A percentile compares a stretch with the other conserved stretches of the same genome.
These are phyloP conservation scores for Astreopora myriophthalma DNA, from an alignment of 64 coral and sea anemone species.

Conservation along the genomic window DNA sequence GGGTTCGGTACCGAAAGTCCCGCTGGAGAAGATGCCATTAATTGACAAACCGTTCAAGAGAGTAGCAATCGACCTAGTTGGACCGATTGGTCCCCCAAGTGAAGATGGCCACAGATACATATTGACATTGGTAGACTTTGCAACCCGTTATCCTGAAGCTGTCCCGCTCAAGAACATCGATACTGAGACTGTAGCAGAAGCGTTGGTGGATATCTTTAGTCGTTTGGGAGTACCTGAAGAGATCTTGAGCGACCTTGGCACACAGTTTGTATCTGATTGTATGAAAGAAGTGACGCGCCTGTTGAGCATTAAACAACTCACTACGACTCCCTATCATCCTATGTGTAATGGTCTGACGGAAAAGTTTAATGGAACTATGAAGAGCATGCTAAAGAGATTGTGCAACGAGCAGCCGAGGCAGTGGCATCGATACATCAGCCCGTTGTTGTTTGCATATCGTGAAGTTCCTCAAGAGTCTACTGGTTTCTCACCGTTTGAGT, in stretches of 20 bases:
- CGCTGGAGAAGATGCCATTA: background rate
- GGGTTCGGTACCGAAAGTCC: slow-evolving; percentile 41
- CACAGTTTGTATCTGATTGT: slow-evolving; percentile 27
- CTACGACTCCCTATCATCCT: slow-evolving; percentile 58
- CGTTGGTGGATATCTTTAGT: slow-evolving; percentile 13
- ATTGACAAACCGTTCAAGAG: background rate
- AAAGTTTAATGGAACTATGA: slow-evolving; percentile 58
- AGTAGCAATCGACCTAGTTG: slow-evolving; percentile 16
- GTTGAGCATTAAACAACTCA: slow-evolving; percentile 38
- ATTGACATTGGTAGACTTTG: slow-evolving; percentile 25
- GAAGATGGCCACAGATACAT: slow-evolving; percentile 14
- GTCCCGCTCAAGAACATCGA: too few species aligned
- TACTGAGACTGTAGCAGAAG: slow-evolving; percentile 6
- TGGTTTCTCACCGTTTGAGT: slow-evolving; percentile 31
- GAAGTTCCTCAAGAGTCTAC: slow-evolving; percentile 63
- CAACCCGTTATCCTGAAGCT: background rate
- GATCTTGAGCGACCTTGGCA: slow-evolving; percentile 32
- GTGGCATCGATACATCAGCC: slow-evolving; percentile 45
- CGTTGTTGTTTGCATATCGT: slow-evolving; percentile 57
- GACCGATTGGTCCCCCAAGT: background rate
- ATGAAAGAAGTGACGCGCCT: slow-evolving; percentile 61
- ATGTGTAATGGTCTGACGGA: slow-evolving; percentile 59
- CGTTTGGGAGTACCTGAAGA: background rate
- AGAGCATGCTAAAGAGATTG: slow-evolving; percentile 39
- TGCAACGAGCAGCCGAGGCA: background rate